Base-by-base conservation (phyloP, 2,888 invertebrate genomes). In the Malthinus seriepunctatus region DNA sequence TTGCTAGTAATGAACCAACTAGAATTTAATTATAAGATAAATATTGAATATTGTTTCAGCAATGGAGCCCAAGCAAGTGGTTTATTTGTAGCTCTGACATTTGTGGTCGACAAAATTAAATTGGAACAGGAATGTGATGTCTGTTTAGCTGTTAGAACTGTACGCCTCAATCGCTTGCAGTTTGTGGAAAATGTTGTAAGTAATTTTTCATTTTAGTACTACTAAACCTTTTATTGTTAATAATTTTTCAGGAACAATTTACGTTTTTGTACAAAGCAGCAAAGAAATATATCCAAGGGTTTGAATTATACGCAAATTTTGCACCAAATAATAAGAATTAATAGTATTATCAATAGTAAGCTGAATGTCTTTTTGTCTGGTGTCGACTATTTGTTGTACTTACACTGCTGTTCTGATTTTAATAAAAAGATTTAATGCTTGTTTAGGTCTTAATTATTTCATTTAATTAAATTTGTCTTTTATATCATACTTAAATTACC, bases 51-150 rank as follows among this genome's bases (percentile, higher is more conserved):
- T 12, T 39, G 11, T 69, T 73, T 60, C 57, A 80, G 80, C 49
- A 74, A 80, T 63, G 80, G 80, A 3, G 70, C 76, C 10, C 74
- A 70, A 11, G 73, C 73, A 5, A 72, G 76, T 61, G 80, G 80
- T 3, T 68, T 79, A 34, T 80, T 78, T 59, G 60, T 78, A 15
- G 76, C 78, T 1, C 47, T 75, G 8, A 69, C 72, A 11, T 76
- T 77, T 53, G 52, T 79, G 3, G 63, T 79, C 3, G 78, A 80
- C 63, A 75, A 76, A 66, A 77, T 80, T 60, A 72, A 76, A 32
- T 65, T 76, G 8, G 79, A 80, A 63, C 76, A 76, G 10, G 70
- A 74, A 42, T 77, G 79, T 51, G 80, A 81, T 51, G 76, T 79
- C n/a, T 76, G 73, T 47, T 69, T 75, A 33, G 77, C 78, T 1